Conservation (phyloP, 2,888 invertebrate species). For the Ormia ochracea region DNA sequence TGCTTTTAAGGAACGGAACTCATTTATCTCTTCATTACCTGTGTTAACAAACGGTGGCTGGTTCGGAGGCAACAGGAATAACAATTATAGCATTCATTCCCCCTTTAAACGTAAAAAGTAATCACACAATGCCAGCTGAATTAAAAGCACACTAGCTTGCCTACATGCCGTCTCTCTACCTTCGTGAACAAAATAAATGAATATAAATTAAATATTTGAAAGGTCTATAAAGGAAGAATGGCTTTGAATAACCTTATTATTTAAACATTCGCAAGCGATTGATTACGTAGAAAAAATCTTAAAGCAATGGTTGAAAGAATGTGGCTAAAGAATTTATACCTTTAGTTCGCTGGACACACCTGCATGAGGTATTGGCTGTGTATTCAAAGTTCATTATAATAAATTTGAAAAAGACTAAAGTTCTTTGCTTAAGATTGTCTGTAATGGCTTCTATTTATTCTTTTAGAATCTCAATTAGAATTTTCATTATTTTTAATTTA, state of each 20-base stretch:
- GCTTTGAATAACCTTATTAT: not conserved
- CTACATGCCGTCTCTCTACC: too few relatives aligned
- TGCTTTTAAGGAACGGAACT: conserved; percentile 48
- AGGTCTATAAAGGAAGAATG: conserved; percentile 4
- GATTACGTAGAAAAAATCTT: too few relatives aligned
- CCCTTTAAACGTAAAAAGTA: not conserved
- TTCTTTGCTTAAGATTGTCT: conserved; percentile 24
- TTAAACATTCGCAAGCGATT: too few relatives aligned
- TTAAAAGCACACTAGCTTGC: too few relatives aligned
- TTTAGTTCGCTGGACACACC: conserved; percentile 23
- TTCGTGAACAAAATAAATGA: not conserved
- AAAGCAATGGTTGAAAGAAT: too few relatives aligned
- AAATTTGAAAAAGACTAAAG: conserved; percentile 18
- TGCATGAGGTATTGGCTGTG: not conserved
- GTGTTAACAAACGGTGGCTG: conserved; percentile 39
- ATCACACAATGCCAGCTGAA: not conserved
- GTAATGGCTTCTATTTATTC: conserved; percentile 2
- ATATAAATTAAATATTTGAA: not conserved
- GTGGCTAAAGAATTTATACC: conserved; percentile 14
- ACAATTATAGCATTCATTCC: not conserved
- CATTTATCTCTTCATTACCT: conserved; percentile 50
- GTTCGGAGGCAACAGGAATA: conserved; percentile 1
- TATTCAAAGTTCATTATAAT: conserved; percentile 47
- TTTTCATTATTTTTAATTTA: conserved; percentile 57
- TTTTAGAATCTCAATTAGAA: conserved; percentile 55